Evolutionary conservation across 2,113 vertebrate species (phyloP).

Genomic region (Antechinus flavipes): DNA sequence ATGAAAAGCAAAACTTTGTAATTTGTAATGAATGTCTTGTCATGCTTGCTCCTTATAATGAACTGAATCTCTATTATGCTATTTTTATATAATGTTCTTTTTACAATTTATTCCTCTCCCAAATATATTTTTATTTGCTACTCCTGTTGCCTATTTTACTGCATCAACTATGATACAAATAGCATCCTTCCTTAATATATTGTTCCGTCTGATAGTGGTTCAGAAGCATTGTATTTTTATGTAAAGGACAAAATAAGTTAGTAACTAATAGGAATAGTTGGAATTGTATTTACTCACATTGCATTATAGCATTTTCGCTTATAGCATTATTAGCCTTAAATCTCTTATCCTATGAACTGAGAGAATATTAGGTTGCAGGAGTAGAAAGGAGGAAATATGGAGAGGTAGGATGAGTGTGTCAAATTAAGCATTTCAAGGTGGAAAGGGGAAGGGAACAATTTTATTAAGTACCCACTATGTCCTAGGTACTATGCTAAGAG

Average conservation of each 20-base stretch:
- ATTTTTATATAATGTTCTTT: too few species aligned
- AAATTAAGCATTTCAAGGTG: not conserved
- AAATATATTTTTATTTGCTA: too few species aligned
- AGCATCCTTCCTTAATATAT: not conserved
- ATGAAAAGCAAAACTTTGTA: too few species aligned
- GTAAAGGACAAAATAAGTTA: not conserved
- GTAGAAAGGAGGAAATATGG: not conserved
- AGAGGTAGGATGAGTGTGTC: not conserved
- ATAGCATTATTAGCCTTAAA: not conserved
- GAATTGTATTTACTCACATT: not conserved
- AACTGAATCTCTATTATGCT: too few species aligned
- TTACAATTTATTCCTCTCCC: too few species aligned
- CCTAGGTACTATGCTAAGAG: not conserved
- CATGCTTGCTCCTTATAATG: too few species aligned
- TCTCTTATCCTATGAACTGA: not conserved
- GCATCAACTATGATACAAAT: not conserved
- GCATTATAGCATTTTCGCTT: not conserved
- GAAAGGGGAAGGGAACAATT: not conserved
- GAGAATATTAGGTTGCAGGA: not conserved
- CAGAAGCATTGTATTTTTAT: not conserved
- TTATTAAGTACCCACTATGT: not conserved
- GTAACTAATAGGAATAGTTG: not conserved
- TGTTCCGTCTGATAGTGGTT: too few species aligned
- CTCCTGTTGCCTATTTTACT: too few species aligned
- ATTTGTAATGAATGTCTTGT: too few species aligned